These are phyloP conservation scores for Ceuthmochares aereus DNA, from an alignment of 2,113 vertebrate species.

Conservation along the genomic window DNA sequence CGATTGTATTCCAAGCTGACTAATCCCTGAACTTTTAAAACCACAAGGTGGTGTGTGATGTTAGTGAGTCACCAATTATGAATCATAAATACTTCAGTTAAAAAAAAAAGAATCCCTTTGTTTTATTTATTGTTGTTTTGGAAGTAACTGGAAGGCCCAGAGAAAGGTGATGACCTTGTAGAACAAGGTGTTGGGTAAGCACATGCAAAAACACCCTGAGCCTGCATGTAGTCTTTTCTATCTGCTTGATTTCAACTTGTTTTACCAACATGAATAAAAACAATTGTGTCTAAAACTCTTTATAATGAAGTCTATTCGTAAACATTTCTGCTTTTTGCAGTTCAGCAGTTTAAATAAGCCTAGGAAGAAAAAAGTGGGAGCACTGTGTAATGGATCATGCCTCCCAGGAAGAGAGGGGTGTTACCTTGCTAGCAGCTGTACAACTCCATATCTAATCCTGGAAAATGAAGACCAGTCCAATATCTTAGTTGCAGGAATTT, in stretches of 20 bases:
- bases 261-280: neutral
- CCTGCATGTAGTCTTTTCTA: neutral
- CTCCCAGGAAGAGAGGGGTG: neutral
- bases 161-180: neutral
- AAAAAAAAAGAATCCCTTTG: neutral
- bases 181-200: neutral
- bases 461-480: neutral
- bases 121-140: neutral
- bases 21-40: neutral
- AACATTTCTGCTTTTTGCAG: neutral
- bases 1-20: neutral
- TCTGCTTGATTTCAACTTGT: neutral
- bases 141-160: neutral
- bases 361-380: neutral
- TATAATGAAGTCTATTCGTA: neutral
- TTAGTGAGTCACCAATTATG: neutral
- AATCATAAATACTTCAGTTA: neutral
- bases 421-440: neutral
- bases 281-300: neutral
- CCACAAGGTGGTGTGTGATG: neutral
- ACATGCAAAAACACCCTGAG: neutral
- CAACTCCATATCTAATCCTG: neutral
- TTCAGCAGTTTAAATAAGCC: neutral
- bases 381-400: neutral
- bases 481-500: neutral